Base-by-base conservation (phyloP, 2,797 vertebrate species). In the Graptemys geographica region DNA sequence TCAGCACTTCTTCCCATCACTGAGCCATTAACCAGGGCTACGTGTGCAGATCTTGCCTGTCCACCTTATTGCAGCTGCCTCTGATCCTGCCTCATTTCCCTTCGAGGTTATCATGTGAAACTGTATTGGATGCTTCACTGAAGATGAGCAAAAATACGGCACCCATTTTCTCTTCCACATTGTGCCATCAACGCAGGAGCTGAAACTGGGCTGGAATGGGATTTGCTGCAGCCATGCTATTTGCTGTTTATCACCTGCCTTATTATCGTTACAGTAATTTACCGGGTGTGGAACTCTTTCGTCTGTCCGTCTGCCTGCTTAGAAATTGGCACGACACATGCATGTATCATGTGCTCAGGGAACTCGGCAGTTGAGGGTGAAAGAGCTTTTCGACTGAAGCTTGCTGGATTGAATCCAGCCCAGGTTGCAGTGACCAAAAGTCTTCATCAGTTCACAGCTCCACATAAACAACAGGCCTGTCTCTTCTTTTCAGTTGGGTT, bases 401-500 rank as follows among this genome's bases (percentile, higher is more conserved):
- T 33, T 28, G 28, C 31, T 33, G 59, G 59, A 16, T 33, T 62
- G 15, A 62, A 33, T 62, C 31, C 78, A 52, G 49, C 31, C 49
- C 51, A n/a, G n/a, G 52, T 8, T 10, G 52, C 79, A 37, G 16
- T n/a, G 33, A 65, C 62, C 62, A n/a, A n/a, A 65, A 65, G 18
- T 72, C 69, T 9, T 19, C 65, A 19, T 6, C n/a, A 23, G 37
- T 11, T 72, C 69, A 12, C n/a, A 33, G 52, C 62, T 49, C 79
- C 19, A 23, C 80, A 55, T 65, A 52, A 33, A 27, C 44, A 53
- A 82, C 19, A 4, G 0, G 0, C 18, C 78, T 25, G 47, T 83
- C n/a, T 83, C 21, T 85, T 74, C 55, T 76, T 96, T 69, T 41
- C 93, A 98, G 97, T 93, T 98, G 23, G 98, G 97, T 56, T 97